Base-by-base conservation (phyloP, 2,888 invertebrate species). In the Lasioglossum vierecki region DNA sequence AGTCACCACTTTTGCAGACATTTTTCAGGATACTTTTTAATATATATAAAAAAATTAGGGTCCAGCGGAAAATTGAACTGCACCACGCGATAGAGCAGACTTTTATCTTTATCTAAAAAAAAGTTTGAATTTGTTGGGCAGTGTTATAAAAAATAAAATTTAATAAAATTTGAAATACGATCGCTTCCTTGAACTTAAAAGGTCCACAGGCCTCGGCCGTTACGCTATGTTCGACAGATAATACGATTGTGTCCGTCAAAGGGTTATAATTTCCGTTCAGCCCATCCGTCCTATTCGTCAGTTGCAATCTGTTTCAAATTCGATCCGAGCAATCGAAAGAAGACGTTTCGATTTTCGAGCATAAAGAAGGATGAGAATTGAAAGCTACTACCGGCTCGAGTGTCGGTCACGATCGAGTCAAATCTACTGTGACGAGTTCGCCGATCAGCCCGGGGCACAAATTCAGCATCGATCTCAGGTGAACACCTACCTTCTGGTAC, bases 341-440 rank as follows among this genome's bases (percentile, higher is more conserved):
- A 57, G 78, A 87, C 78, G 78, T 79, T 83, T 83, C 84, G 81
- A 77, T 82, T 90, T 82, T 86, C 84, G 80, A 78, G 76, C 72
- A 76, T 70, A 82, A 90, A 80, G 83, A 89, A 80, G 70, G 80
- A 85, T 74, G 79, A 83, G 77, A 88, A 82, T 86, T 79, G 89
- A 82, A 85, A 80, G 81, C 68, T 86, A 89, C 82, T 85, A 75
- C 79, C 81, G 85, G 76, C 72, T 68, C 71, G 79, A 72, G 70
- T 85, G 79, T 84, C 80, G 81, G 89, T 90, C 90, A 89, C 86
- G 89, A 88, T 86, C 85, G 82, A 86, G 83, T 84, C 83, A 90
- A 90, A 90, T 85, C 70, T 88, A 85, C 82, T 90, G 89, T 89
- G 90, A 90, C 90, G 83, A 88, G 86, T 89, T 78, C 72, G 83